A percentile compares a stretch with the other conserved stretches of the same genome.
phyloP scores from a whole-genome alignment of 2,113 vertebrate species.

The Tenrec ecaudatus region DNA sequence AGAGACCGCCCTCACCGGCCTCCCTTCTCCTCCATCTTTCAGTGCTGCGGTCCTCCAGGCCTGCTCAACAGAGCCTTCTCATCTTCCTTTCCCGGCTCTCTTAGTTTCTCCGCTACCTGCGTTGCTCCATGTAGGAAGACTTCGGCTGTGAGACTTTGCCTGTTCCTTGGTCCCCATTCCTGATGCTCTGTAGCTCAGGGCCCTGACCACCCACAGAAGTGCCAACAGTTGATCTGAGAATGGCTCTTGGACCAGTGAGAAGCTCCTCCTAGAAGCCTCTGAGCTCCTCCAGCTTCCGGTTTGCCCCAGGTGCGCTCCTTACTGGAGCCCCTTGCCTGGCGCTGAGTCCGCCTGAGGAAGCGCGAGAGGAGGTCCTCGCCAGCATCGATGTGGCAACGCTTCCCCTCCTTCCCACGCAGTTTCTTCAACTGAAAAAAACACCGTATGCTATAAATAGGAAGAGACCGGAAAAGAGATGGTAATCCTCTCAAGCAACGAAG shows the following conservation, averaged over 20 bases:
- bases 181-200: accelerated
- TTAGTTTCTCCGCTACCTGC: no score
- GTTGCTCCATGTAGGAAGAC: background rate
- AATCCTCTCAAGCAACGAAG: constrained; percentile 53
- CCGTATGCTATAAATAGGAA: background rate
- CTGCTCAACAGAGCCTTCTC: no score
- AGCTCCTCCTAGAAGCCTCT: background rate
- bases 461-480: constrained; percentile 37
- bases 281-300: background rate
- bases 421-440: constrained; percentile 21
- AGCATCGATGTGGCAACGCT: constrained; percentile 13
- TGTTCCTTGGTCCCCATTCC: background rate
- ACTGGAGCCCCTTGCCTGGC: background rate
- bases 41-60: background rate
- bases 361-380: background rate
- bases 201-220: background rate
- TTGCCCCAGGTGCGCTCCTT: background rate
- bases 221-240: background rate
- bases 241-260: background rate
- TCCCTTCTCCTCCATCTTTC: background rate
- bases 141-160: background rate
- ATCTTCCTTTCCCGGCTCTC: background rate
- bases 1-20: background rate
- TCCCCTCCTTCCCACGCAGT: constrained; percentile 43
- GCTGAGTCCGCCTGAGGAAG: background rate